These are phyloP conservation scores for Phyllostomus discolor DNA, from an alignment of 2,113 vertebrate genomes.

Conservation along the genomic window DNA sequence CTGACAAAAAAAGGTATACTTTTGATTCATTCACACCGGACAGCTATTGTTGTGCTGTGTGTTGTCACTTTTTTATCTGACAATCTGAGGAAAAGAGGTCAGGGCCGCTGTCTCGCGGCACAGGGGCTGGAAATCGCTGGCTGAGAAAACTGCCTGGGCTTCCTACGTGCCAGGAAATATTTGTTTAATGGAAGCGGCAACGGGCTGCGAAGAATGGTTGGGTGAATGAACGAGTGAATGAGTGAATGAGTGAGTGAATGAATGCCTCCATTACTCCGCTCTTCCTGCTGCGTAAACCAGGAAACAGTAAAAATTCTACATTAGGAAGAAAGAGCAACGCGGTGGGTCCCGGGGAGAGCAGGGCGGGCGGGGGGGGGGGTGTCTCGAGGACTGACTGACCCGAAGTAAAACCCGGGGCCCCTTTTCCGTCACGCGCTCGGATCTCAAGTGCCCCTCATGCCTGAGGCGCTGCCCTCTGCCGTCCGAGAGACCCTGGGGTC, in stretches of 20 bases:
- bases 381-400: accelerated
- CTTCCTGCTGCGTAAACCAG: background rate
- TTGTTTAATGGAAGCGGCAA: background rate
- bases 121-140: background rate
- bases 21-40: background rate
- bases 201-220: background rate
- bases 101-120: background rate
- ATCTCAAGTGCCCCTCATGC: background rate
- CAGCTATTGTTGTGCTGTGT: background rate
- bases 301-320: too few species aligned
- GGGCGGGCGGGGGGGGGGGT: background rate
- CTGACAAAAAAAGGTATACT: background rate
- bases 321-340: background rate
- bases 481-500: background rate
- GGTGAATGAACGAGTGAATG: background rate
- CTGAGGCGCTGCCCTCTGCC: background rate
- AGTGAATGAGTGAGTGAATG: background rate
- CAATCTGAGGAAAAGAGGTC: background rate
- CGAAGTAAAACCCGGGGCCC: too few species aligned
- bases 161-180: too few species aligned
- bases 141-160: background rate
- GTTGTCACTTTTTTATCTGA: background rate
- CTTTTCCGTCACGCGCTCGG: background rate
- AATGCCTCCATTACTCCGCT: background rate
- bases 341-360: background rate